Conservation (phyloP, 2,888 invertebrate species). For the Volucella zonaria region DNA sequence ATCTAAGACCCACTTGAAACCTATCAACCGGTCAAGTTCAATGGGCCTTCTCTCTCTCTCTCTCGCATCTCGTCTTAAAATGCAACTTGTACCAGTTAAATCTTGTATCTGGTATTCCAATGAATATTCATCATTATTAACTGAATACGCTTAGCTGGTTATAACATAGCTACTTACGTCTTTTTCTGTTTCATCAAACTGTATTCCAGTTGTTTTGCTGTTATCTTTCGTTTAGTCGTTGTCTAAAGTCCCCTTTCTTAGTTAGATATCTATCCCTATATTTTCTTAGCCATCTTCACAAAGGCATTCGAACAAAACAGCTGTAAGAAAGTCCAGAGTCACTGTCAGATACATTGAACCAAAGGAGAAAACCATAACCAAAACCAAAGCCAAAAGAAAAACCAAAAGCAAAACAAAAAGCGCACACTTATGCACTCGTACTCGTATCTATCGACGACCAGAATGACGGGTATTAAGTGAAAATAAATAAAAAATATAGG, state of each 20-base stretch:
- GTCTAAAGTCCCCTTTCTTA: constrained; percentile 11
- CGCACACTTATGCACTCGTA: constrained; percentile 24
- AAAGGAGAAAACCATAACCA: background rate
- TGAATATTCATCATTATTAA: constrained; percentile 29
- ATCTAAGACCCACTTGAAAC: background rate
- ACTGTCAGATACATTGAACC: background rate
- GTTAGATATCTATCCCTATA: constrained; percentile 6
- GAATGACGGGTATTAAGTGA: constrained; percentile 65
- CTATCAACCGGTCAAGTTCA: constrained; percentile 2
- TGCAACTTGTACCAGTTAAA: background rate
- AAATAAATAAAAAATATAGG: constrained; percentile 42
- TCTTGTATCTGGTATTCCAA: background rate
- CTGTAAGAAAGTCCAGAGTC: background rate
- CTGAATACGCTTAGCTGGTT: constrained; percentile 24
- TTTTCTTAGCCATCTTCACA: background rate
- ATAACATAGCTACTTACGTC: constrained; percentile 20
- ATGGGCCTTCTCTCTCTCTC: background rate
- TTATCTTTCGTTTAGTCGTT: background rate
- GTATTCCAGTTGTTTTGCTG: constrained; percentile 1
- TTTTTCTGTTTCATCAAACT: constrained; percentile 15
- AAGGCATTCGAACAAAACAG: constrained; percentile 7
- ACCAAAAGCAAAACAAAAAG: constrained; percentile 28
- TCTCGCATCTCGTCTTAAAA: background rate
- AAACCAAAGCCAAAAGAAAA: background rate
- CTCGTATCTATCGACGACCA: constrained; percentile 22